A percentile compares a stretch with the other conserved stretches of the same genome.
phyloP scores from a whole-genome alignment of 2,888 invertebrate species.

The Venusia cambrica region DNA sequence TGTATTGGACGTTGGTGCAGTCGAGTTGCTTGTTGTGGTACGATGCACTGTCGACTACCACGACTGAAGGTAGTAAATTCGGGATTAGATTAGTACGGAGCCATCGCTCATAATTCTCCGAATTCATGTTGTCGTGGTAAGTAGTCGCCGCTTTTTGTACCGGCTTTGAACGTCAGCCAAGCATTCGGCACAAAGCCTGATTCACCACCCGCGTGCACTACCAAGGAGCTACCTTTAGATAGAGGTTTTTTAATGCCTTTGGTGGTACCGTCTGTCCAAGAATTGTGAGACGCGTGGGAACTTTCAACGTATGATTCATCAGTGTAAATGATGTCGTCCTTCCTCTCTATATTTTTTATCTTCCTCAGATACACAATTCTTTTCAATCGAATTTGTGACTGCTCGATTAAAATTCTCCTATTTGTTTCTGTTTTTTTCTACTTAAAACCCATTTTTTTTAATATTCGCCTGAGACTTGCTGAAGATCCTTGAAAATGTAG shows the following conservation, averaged over 20 bases:
- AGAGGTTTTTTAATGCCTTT: conserved; percentile 23
- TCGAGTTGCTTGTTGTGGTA: too few relatives aligned
- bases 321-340: conserved; percentile 28
- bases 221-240: conserved; percentile 25
- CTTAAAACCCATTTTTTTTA: conserved; percentile 28
- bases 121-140: conserved; percentile 40
- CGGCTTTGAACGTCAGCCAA: conserved; percentile 29
- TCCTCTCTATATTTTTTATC: conserved; percentile 27
- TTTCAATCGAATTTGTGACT: conserved; percentile 25
- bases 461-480: conserved; percentile 25
- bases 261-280: conserved; percentile 15
- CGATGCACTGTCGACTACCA: too few relatives aligned
- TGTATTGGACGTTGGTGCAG: conserved; percentile 3
- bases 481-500: conserved; percentile 30
- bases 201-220: conserved; percentile 31
- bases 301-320: conserved; percentile 33
- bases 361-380: conserved; percentile 31
- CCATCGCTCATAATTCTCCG: conserved; percentile 36
- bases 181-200: conserved; percentile 29
- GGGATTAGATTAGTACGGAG: conserved; percentile 33
- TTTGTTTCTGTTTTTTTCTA: conserved; percentile 33
- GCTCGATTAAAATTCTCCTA: conserved; percentile 30
- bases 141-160: conserved; percentile 33
- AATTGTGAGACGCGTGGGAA: conserved; percentile 19
- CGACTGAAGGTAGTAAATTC: conserved; percentile 34